phyloP scores from a whole-genome alignment of 2,797 vertebrate genomes.

The Pseudochirops cupreus region DNA sequence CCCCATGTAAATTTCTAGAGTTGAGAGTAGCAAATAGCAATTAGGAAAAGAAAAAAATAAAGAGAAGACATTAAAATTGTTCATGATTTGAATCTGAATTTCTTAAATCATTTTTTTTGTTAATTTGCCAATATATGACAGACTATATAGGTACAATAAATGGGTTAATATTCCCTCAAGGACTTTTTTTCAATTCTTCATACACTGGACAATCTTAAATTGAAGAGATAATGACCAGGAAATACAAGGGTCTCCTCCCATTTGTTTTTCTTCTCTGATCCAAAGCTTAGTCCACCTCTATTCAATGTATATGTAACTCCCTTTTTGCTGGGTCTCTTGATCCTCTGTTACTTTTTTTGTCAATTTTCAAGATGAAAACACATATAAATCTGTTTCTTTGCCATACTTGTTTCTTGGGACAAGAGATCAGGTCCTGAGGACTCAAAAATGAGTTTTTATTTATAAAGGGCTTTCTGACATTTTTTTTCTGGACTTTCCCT shows the following conservation, averaged over 20 bases:
- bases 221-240: not conserved
- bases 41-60: not conserved
- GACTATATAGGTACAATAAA: not conserved
- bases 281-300: not conserved
- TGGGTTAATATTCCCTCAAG: not conserved
- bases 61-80: not conserved
- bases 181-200: not conserved
- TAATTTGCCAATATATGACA: not conserved
- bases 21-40: not conserved
- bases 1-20: not conserved
- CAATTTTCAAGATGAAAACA: not conserved
- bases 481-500: not conserved
- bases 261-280: not conserved
- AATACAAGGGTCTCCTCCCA: not conserved
- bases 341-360: not conserved
- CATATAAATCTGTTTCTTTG: not conserved
- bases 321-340: not conserved
- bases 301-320: not conserved
- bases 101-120: not conserved
- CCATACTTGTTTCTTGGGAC: not conserved
- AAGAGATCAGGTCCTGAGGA: not conserved
- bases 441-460: not conserved
- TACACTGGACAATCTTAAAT: not conserved
- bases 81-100: not conserved
- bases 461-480: not conserved